Percentiles rank a stretch among this genome's conserved stretches.
Evolutionary conservation across 2,888 invertebrate genomes (phyloP).

Genomic region (Cosmorhoe ocellata): DNA sequence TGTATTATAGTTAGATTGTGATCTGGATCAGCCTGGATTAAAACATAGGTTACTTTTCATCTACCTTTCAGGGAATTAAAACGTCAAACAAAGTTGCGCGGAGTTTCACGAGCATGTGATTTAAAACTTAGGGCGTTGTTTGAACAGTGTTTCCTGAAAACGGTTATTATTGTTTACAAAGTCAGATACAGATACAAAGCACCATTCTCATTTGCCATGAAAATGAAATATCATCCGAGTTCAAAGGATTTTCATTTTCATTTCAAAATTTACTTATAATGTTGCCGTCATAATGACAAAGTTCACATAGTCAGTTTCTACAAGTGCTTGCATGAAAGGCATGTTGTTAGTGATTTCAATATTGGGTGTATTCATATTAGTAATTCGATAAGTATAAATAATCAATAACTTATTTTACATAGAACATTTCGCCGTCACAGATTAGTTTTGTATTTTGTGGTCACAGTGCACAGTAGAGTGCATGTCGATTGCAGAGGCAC

Average conservation of each 20-base stretch:
- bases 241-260: neutral
- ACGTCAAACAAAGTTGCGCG: too few species aligned
- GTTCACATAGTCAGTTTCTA: neutral
- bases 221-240: neutral
- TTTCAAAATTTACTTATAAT: neutral
- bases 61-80: too few species aligned
- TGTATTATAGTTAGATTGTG: too few species aligned
- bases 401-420: neutral
- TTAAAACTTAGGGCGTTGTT: too few species aligned
- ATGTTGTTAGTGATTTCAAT: conserved; percentile 1
- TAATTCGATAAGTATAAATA: neutral
- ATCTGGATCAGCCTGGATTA: too few species aligned
- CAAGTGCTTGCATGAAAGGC: conserved; percentile 3
- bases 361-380: too few species aligned
- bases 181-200: neutral
- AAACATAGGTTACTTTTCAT: too few species aligned
- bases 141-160: too few species aligned
- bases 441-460: too few species aligned
- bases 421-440: conserved; percentile 1
- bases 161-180: neutral
- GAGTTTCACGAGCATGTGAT: too few species aligned
- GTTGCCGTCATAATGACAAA: conserved; percentile 2
- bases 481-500: too few species aligned
- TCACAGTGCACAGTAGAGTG: too few species aligned
- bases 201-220: neutral